Conservation (phyloP, 2,113 vertebrate species). For the Megaceryle maxima region DNA sequence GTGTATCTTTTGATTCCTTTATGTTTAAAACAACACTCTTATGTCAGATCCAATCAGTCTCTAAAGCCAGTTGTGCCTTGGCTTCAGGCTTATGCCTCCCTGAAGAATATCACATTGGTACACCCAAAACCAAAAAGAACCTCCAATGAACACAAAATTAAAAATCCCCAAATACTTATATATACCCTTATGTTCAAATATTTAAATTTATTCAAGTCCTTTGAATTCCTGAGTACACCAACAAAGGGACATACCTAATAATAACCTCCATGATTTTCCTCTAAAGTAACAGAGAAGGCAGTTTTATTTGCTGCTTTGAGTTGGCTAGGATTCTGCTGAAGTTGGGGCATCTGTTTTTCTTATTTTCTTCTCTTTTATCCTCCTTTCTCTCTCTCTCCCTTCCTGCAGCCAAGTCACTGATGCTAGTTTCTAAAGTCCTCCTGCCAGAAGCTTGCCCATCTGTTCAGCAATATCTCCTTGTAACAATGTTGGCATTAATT, state of each 20-base stretch:
- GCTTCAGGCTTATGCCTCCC: not conserved
- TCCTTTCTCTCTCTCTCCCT: not conserved
- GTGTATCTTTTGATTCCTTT: not conserved
- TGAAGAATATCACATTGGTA: not conserved
- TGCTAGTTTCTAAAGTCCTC: not conserved
- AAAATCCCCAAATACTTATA: not conserved
- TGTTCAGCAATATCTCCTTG: not conserved
- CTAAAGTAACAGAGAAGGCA: not conserved
- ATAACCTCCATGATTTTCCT: not conserved
- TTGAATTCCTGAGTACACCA: not conserved
- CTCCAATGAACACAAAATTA: not conserved
- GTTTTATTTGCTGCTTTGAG: not conserved
- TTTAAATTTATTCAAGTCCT: not conserved
- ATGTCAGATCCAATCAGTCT: not conserved
- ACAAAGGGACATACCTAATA: not conserved
- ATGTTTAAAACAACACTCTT: not conserved
- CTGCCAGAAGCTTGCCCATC: slow-evolving; percentile 25
- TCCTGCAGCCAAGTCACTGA: slow-evolving; percentile 12
- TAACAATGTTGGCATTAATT: not conserved
- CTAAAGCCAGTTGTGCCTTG: not conserved
- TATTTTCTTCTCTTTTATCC: not conserved
- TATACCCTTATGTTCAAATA: not conserved
- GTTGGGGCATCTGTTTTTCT: not conserved
- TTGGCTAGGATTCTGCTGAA: not conserved
- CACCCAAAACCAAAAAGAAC: not conserved